A percentile compares a stretch with the other conserved stretches of the same genome.
These are phyloP conservation scores for Drosophila nasuta DNA, from an alignment of 1,140 invertebrate genomes.

Conservation along the genomic window DNA sequence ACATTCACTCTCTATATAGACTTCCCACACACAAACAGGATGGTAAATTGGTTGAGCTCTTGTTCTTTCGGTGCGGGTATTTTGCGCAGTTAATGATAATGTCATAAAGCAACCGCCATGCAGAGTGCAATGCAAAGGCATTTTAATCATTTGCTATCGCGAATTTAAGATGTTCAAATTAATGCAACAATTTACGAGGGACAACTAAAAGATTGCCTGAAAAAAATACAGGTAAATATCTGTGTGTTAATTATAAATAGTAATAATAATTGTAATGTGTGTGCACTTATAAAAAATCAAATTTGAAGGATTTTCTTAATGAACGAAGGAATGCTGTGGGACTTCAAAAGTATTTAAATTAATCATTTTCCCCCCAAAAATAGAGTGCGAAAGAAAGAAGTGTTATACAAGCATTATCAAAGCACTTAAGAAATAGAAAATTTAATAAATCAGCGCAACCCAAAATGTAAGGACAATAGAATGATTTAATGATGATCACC, in stretches of 20 bases:
- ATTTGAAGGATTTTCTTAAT: neutral
- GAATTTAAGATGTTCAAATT: constrained; percentile 34
- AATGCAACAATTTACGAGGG: constrained; percentile 2
- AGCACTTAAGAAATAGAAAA: neutral
- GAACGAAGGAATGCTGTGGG: too few relatives aligned
- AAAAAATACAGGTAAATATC: too few relatives aligned
- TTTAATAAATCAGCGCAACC: neutral
- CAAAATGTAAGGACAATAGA: neutral
- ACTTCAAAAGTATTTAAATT: neutral
- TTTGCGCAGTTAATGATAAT: constrained; percentile 48
- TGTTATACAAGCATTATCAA: neutral
- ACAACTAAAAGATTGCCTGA: neutral
- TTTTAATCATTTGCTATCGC: constrained; percentile 35
- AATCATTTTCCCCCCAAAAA: neutral
- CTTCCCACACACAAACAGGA: constrained; percentile 12
- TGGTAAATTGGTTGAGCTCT: constrained; percentile 30
- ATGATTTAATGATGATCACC: constrained; percentile 11
- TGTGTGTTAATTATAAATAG: too few relatives aligned
- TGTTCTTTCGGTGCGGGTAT: constrained; percentile 20
- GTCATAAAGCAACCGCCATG: constrained; percentile 37
- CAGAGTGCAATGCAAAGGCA: constrained; percentile 37
- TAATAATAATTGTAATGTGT: neutral
- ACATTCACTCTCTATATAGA: constrained; percentile 14
- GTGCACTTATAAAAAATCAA: neutral
- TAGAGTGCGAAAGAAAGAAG: neutral